Evolutionary conservation across 2,797 vertebrate genomes (phyloP).

Genomic region (Diceros bicornis): DNA sequence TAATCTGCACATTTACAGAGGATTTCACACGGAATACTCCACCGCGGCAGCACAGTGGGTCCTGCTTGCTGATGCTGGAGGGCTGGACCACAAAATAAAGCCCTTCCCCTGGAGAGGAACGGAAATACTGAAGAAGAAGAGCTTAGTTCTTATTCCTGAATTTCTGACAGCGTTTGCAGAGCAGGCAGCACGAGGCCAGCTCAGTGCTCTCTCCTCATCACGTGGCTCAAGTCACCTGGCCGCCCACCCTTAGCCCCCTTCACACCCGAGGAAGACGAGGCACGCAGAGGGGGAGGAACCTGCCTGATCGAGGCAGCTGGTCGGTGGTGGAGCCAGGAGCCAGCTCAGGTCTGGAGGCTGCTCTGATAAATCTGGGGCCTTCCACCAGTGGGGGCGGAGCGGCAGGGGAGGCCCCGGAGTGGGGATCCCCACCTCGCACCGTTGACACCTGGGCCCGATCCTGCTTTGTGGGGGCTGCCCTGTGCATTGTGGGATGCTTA

Average conservation of each 20-base stretch:
- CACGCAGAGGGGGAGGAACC: fast-evolving
- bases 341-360: neutral
- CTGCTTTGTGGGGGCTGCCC: neutral
- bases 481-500: too few species aligned
- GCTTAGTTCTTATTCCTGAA: neutral
- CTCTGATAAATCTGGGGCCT: neutral
- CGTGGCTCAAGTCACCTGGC: neutral
- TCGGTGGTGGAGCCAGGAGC: neutral
- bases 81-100: neutral
- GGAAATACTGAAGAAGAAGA: fast-evolving
- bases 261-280: fast-evolving
- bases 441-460: fast-evolving
- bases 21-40: neutral
- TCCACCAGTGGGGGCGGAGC: neutral
- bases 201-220: fast-evolving
- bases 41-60: neutral
- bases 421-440: fast-evolving
- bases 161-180: neutral
- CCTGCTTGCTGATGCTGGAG: neutral
- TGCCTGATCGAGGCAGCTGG: fast-evolving
- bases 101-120: neutral
- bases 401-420: neutral
- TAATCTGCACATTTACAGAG: neutral
- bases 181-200: fast-evolving
- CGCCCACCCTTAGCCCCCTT: neutral